Evolutionary conservation across 2,797 vertebrate species (phyloP).

Genomic region (Eulemur rubriventer): DNA sequence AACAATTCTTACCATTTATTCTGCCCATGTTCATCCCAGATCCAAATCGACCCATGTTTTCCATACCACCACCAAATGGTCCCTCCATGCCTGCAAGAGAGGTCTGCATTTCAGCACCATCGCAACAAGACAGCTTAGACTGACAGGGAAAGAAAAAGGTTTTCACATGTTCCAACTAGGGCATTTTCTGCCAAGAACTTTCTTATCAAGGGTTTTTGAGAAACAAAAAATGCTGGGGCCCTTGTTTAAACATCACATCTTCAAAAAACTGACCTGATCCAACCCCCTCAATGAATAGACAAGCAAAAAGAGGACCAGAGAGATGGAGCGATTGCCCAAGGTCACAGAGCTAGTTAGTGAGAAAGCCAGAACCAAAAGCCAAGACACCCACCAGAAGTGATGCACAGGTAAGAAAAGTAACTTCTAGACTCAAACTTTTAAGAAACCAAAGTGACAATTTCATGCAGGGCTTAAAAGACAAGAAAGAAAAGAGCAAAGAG

Average conservation of each 20-base stretch:
- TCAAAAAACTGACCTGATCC: conserved; percentile 16
- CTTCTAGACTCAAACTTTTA: conserved; percentile 21
- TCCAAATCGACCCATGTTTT: conserved; percentile 94
- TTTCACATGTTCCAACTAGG: not conserved
- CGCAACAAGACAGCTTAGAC: not conserved
- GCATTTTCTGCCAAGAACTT: conserved; percentile 2
- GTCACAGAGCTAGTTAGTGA: conserved; percentile 63
- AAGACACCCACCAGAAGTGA: not conserved
- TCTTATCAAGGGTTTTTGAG: not conserved
- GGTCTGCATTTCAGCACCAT: not conserved
- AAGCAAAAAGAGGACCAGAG: conserved; percentile 43
- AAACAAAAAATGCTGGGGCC: not conserved
- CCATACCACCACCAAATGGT: conserved; percentile 91
- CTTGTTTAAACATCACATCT: not conserved
- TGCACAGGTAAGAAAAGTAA: not conserved
- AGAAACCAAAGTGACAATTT: conserved; percentile 20
- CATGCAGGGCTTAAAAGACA: conserved; percentile 53
- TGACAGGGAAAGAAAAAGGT: not conserved
- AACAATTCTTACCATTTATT: conserved; percentile 91
- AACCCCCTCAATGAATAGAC: conserved; percentile 19
- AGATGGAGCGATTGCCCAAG: conserved; percentile 63
- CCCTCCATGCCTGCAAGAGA: conserved; percentile 93
- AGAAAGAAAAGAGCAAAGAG: not conserved
- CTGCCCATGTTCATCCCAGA: conserved; percentile 94
- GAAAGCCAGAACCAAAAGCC: conserved; percentile 50